Conservation (phyloP, 2,113 vertebrate genomes). For the Psittacara wagleri region DNA sequence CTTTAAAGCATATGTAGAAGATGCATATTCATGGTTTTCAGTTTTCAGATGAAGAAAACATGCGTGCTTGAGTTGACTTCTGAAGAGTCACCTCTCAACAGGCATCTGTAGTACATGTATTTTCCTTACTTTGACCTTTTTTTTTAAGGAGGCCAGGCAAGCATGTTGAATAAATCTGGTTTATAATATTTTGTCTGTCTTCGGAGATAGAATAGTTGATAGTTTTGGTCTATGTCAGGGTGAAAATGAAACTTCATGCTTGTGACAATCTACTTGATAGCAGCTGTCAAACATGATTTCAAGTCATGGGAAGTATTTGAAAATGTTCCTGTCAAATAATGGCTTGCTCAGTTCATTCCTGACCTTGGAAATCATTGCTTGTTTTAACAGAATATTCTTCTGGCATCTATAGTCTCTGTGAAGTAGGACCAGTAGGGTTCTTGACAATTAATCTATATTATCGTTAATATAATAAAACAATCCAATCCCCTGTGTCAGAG, state of each 20-base stretch:
- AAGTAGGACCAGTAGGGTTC: background rate
- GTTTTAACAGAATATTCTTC: background rate
- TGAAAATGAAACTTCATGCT: background rate
- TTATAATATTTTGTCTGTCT: background rate
- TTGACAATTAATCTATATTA: slow-evolving; percentile 8
- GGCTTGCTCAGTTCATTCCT: background rate
- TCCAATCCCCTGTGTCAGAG: background rate
- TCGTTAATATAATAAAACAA: background rate
- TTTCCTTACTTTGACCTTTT: background rate
- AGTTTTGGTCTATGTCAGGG: background rate
- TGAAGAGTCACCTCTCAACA: background rate
- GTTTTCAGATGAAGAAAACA: background rate
- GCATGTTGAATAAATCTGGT: background rate
- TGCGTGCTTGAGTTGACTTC: background rate
- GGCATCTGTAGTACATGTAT: background rate
- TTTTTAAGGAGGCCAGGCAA: background rate
- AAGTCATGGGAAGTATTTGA: background rate
- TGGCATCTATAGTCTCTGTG: background rate
- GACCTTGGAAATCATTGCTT: background rate
- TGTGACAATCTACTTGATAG: background rate
- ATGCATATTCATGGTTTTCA: background rate
- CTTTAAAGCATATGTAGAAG: background rate
- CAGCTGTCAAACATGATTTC: background rate
- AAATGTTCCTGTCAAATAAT: background rate
- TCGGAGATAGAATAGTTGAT: background rate